Base-by-base conservation (phyloP, 2,888 invertebrate species). In the Oxyteleia sp. region DNA sequence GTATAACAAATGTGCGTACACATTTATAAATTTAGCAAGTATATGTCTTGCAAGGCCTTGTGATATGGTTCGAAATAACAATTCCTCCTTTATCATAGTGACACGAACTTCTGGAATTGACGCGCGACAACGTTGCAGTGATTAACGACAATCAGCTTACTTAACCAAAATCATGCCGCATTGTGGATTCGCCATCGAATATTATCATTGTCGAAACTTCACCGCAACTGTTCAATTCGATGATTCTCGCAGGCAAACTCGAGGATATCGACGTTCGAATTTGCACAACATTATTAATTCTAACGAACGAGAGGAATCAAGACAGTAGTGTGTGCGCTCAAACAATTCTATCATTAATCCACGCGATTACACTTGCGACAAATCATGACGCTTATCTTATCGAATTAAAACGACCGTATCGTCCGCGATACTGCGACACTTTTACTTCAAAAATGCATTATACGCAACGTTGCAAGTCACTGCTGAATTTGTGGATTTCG, bases 341-440 rank as follows among this genome's bases (percentile, higher is more conserved):
- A 57, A 49, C 41, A 29, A 15, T 76, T 57, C 57, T 47, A 47
- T 76, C 59, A 59, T 15, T 51, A 76, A 68, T 74, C 63, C 13
- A 11, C 16, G 32, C 20, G 63, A 74, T 74, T 63, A 59, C 32
- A 16, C 45, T n/a, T 29, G 13, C 45, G 57, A 75, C 45, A 57
- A 76, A 76, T 66, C 57, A n/a, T 51, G 47, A 64, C 38, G 13
- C 32, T 76, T 76, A 76, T 76, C 76, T 76, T 68, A 68, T 76
- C 66, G 35, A 35, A 43, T 51, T 26, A 49, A 45, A 15, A 29
- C 29, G 43, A 41, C 43, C 2, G 32, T 74, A 51, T 74, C 53
- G 45, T 15, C n/a, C n/a, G n/a, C n/a, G n/a, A n/a, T n/a, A n/a
- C n/a, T n/a, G n/a, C n/a, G n/a, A n/a, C n/a, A n/a, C n/a, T n/a